Base-by-base conservation (phyloP, 2,797 vertebrate genomes). In the Melopsittacus undulatus region DNA sequence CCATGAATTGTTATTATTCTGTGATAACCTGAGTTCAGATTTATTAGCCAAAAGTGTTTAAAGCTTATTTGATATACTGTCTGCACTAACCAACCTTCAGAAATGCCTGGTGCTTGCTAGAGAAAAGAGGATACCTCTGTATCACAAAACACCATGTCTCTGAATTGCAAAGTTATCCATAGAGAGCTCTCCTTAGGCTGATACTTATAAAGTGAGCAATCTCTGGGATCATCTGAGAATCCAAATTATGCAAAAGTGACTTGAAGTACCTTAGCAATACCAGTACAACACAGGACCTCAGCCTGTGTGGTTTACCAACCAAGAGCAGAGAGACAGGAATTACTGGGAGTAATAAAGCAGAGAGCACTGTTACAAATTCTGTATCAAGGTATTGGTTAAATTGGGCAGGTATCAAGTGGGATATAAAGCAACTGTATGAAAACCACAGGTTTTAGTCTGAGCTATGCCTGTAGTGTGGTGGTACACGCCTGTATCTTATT, bases 141-240 rank as follows among this genome's bases (percentile, higher is more conserved):
- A 46, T 49, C 5, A 1, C 26, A 72, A 57, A 93, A 76, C 70
- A 17, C 73, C n/a, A 0, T 68, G 66, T 26, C n/a, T 93, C 84
- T 66, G 45, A 91, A 51, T 61, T 90, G 61, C 32, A 36, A 66
- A 76, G 27, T 42, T 93, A 38, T 85, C 17, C 32, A 16, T 24
- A 64, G 68, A 82, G 42, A 92, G 8, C 51, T 87, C n/a, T 87
- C 42, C 72, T 75, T 64, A 87, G 64, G 17, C n/a, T 62, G 32
- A 57, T 63, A n/a, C 30, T 87, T 34, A 48, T 83, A 36, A 75
- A 83, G 21, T 34, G 57, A 83, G 38, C n/a, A 54, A 34, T 69
- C 68, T 91, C 64, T 91, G 49, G 57, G 52, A 81, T 95, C 43
- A 46, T 72, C 51, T 79, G 42, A 75, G 81, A 89, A 93, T 74